Base-by-base conservation (phyloP, 2,797 vertebrate genomes). In the Acridotheres tristis region DNA sequence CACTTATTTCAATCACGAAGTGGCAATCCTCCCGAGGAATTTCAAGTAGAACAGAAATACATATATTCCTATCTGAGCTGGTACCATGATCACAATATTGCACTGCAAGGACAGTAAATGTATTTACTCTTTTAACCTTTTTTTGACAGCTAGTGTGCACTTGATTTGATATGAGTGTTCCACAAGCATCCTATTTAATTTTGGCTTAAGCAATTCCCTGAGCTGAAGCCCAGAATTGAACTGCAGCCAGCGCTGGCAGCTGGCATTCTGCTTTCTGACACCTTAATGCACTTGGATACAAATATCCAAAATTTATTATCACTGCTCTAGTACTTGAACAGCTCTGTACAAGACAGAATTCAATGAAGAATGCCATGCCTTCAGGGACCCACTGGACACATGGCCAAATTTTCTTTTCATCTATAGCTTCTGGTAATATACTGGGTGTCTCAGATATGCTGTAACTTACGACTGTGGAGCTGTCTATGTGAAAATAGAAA, bases 221-320 rank as follows among this genome's bases (percentile, higher is more conserved):
- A 95, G 48, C 13, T 47, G 55, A 93, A 96, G 72, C 38, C 66
- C 89, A 85, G 69, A 85, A 67, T 11, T 75, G 91, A 94, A 88
- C 65, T 54, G 57, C 61, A 94, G 88, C 72, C 91, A 93, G 7
- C 25, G 20, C 36, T 74, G 84, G 62, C 80, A 85, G 18, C 26
- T 78, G 61, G 66, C 80, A 82, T 68, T 86, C 68, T 90, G 75
- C 74, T 80, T 87, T 73, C 48, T 91, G 85, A 94, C 84, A 93
- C 40, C 62, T 93, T 66, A 88, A 89, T 79, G 66, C 45, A 80
- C 61, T 89, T 68, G 36, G 78, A 92, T 77, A 51, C 42, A 94
- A 89, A 73, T 40, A 83, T 27, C 50, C 27, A 47, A 71, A 93
- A 86, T 90, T 80, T 90, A 95, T 73, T 89, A 73, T 34, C 51